A percentile compares a stretch with the other conserved stretches of the same genome.
These are phyloP conservation scores for Cyclura pinguis DNA, from an alignment of 2,797 vertebrate genomes.

Conservation along the genomic window DNA sequence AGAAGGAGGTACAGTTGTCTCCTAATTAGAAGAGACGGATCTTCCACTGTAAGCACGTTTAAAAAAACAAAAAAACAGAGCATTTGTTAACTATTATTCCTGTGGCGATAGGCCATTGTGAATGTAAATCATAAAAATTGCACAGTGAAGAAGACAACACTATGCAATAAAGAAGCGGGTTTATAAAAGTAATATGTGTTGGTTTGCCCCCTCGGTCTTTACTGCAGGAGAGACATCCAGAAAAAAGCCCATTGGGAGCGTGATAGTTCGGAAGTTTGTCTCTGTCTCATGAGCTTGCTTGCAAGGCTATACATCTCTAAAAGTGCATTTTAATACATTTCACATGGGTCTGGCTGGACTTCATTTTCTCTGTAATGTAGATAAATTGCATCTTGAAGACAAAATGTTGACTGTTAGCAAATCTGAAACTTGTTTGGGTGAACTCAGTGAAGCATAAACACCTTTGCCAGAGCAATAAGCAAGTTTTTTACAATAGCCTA, in stretches of 20 bases:
- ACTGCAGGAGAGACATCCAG: neutral
- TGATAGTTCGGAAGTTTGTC: neutral
- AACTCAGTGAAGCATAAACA: neutral
- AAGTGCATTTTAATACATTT: constrained; percentile 34
- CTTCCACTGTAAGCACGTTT: neutral
- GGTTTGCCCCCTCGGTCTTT: neutral
- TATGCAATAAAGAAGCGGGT: neutral
- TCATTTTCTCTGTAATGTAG: constrained; percentile 28
- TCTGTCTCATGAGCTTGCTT: constrained; percentile 9
- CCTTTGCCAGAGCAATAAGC: neutral
- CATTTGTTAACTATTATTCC: neutral
- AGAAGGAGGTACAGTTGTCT: neutral
- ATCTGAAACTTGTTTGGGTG: constrained; percentile 14
- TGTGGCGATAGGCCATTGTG: neutral
- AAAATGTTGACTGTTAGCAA: constrained; percentile 40
- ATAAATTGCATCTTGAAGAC: constrained; percentile 36
- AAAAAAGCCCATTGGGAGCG: neutral
- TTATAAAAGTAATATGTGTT: neutral
- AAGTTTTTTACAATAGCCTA: constrained; percentile 11
- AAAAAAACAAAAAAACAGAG: neutral
- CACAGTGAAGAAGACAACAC: neutral
- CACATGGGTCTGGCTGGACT: neutral
- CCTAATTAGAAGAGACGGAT: neutral
- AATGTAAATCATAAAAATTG: neutral
- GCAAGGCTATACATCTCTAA: constrained; percentile 20